phyloP scores from a whole-genome alignment of 2,797 vertebrate genomes.

The Enteromius argenteus region DNA sequence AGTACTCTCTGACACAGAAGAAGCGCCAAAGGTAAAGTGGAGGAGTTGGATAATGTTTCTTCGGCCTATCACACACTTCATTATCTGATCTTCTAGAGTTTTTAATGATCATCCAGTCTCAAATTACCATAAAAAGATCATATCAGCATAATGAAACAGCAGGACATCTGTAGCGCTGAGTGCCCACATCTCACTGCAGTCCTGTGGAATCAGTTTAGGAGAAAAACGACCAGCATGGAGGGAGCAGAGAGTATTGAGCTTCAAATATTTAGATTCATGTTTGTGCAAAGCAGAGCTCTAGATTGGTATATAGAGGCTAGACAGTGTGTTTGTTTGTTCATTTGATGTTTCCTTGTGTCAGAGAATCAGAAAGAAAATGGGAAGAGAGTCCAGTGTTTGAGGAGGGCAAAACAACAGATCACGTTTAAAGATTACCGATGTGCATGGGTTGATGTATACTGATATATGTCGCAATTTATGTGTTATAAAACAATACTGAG shows the following conservation, averaged over 20 bases:
- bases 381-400: slow-evolving; percentile 4
- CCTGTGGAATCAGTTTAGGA: slow-evolving; percentile 1
- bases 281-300: slow-evolving; percentile 12
- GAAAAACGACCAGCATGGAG: neutral
- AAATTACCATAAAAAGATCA: slow-evolving; percentile 18
- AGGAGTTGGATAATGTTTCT: neutral
- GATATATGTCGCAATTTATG: neutral
- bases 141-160: slow-evolving; percentile 19
- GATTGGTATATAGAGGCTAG: slow-evolving; percentile 11
- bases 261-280: slow-evolving; percentile 39
- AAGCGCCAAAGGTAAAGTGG: neutral
- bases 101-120: neutral
- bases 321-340: neutral
- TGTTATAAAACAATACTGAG: neutral
- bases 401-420: neutral
- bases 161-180: slow-evolving; percentile 9
- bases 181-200: neutral
- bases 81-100: slow-evolving; percentile 12
- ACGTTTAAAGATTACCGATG: neutral
- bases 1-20: neutral
- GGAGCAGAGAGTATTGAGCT: slow-evolving; percentile 18
- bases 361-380: neutral
- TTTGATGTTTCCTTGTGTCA: slow-evolving; percentile 19
- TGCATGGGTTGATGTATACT: neutral
- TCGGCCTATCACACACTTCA: slow-evolving; percentile 1